These are phyloP conservation scores for Genyomyrus donnyi DNA, from an alignment of 2,113 vertebrate species.

Conservation along the genomic window DNA sequence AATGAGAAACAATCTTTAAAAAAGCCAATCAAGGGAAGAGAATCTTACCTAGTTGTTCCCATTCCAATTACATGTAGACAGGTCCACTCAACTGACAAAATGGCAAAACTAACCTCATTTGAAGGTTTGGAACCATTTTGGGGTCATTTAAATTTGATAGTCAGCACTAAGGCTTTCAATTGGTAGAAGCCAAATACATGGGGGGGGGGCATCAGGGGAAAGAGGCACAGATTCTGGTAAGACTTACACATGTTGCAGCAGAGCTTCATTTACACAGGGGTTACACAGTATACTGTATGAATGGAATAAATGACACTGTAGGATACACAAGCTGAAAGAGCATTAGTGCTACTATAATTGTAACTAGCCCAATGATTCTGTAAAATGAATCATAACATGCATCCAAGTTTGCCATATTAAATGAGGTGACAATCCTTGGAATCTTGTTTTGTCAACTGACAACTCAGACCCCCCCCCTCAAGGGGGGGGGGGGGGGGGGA, in stretches of 20 bases:
- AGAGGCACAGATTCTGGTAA: neutral
- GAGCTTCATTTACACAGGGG: neutral
- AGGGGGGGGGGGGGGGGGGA: no score
- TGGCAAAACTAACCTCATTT: neutral
- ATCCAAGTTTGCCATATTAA: neutral
- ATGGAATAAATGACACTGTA: neutral
- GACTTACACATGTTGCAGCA: neutral
- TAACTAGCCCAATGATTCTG: no score
- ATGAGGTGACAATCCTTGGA: no score
- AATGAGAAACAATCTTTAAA: no score
- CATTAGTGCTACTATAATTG: neutral
- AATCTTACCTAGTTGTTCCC: no score
- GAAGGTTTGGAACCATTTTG: neutral
- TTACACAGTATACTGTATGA: no score
- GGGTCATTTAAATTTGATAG: no score
- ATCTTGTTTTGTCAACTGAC: no score
- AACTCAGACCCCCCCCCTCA: no score
- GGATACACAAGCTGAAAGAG: neutral
- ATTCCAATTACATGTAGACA: neutral
- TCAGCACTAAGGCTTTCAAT: neutral
- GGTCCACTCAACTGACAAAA: neutral
- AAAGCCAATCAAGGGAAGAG: no score
- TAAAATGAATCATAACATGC: neutral
- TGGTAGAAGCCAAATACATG: no score
- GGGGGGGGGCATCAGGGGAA: no score